phyloP scores from a whole-genome alignment of 1,140 invertebrate genomes.

The Helicorthomorpha holstii region DNA sequence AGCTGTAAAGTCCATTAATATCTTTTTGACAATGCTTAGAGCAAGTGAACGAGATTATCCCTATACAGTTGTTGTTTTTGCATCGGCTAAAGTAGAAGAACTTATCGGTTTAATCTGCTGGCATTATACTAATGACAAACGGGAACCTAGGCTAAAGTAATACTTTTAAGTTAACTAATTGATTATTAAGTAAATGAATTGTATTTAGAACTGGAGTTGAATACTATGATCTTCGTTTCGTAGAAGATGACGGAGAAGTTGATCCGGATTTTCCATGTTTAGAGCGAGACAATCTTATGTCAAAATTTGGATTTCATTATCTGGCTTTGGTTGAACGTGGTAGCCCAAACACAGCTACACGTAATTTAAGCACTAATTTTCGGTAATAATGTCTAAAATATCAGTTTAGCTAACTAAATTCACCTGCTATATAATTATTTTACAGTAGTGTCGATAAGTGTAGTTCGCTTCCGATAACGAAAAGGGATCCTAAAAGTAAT shows the following conservation, averaged over 20 bases:
- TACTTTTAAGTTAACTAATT: neutral
- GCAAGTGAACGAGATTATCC: conserved; percentile 65
- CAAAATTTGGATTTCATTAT: conserved; percentile 80
- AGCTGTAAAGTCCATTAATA: conserved; percentile 46
- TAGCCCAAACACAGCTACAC: neutral
- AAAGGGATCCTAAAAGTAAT: too few relatives aligned
- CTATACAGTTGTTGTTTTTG: conserved; percentile 56
- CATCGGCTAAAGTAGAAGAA: conserved; percentile 70
- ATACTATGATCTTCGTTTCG: conserved; percentile 72
- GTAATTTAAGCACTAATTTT: too few relatives aligned
- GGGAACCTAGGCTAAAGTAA: conserved; percentile 29
- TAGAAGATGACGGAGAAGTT: conserved; percentile 93
- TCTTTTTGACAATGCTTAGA: conserved; percentile 73
- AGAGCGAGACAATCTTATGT: conserved; percentile 66
- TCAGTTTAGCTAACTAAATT: too few relatives aligned
- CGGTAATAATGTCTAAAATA: too few relatives aligned
- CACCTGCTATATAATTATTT: too few relatives aligned
- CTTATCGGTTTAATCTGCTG: conserved; percentile 85
- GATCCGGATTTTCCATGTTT: conserved; percentile 83
- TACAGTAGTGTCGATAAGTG: too few relatives aligned
- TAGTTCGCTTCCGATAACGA: too few relatives aligned
- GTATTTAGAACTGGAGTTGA: conserved; percentile 28
- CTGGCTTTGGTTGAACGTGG: conserved; percentile 61
- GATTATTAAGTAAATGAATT: conserved; percentile 10
- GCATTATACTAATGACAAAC: conserved; percentile 33